Evolutionary conservation across 2,113 vertebrate genomes (phyloP).

Genomic region (Galemys pyrenaicus): DNA sequence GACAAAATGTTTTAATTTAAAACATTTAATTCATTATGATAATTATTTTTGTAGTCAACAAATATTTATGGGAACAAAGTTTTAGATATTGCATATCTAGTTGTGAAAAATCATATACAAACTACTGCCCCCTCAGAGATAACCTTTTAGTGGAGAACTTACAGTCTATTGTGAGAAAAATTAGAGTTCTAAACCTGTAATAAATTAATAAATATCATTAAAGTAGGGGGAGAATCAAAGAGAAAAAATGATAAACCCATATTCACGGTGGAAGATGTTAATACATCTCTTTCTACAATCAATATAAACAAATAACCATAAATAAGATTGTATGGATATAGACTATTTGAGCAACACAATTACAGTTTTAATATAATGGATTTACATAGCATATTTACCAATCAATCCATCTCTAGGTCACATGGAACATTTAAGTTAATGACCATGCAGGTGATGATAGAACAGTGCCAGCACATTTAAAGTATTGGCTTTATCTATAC

Average conservation of each 20-base stretch:
- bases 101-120: neutral
- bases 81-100: neutral
- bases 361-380: neutral
- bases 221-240: neutral
- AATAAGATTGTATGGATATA: neutral
- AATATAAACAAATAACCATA: neutral
- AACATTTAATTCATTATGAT: neutral
- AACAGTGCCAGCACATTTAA: neutral
- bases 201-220: neutral
- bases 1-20: neutral
- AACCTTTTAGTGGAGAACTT: neutral
- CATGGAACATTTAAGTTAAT: neutral
- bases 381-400: neutral
- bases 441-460: neutral
- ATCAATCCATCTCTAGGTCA: neutral
- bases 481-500: neutral
- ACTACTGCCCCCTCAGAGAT: neutral
- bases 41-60: neutral
- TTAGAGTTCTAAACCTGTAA: neutral
- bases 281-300: neutral
- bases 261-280: neutral
- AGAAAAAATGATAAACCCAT: neutral
- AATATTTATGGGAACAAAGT: neutral
- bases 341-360: neutral
- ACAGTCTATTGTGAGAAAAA: neutral